Evolutionary conservation across 2,888 invertebrate genomes (phyloP).

Genomic region (Leucoma salicis): DNA sequence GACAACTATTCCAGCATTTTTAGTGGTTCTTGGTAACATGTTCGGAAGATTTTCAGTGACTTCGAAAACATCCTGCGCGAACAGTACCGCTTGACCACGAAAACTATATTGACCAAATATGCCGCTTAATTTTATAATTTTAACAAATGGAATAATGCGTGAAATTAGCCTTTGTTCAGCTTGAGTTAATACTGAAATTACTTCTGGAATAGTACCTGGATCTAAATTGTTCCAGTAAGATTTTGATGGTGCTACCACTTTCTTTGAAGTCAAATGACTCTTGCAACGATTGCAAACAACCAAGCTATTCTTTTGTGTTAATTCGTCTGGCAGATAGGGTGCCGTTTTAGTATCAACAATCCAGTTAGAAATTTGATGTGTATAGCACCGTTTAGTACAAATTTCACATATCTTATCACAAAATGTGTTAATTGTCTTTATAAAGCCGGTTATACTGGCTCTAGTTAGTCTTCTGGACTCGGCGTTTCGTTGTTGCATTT

Average conservation of each 20-base stretch:
- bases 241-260: conserved; percentile 18
- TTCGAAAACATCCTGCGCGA: conserved; percentile 8
- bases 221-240: conserved; percentile 32
- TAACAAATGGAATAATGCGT: conserved; percentile 29
- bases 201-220: conserved; percentile 27
- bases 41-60: conserved; percentile 10
- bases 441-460: no score
- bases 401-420: neutral
- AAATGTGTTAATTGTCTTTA: neutral
- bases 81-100: conserved; percentile 17
- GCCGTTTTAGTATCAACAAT: neutral
- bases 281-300: neutral
- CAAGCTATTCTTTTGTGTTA: neutral
- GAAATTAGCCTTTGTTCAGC: conserved; percentile 24
- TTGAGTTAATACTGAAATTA: conserved; percentile 19
- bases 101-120: conserved; percentile 27
- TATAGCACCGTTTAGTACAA: conserved; percentile 1
- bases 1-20: conserved; percentile 6
- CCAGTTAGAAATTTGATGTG: neutral
- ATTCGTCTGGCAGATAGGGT: neutral
- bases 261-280: neutral
- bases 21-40: conserved; percentile 9
- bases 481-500: no score
- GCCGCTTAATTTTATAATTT: conserved; percentile 24
- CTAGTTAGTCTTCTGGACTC: no score